Conservation (phyloP, 1,140 invertebrate species). For the Magallana angulata region DNA sequence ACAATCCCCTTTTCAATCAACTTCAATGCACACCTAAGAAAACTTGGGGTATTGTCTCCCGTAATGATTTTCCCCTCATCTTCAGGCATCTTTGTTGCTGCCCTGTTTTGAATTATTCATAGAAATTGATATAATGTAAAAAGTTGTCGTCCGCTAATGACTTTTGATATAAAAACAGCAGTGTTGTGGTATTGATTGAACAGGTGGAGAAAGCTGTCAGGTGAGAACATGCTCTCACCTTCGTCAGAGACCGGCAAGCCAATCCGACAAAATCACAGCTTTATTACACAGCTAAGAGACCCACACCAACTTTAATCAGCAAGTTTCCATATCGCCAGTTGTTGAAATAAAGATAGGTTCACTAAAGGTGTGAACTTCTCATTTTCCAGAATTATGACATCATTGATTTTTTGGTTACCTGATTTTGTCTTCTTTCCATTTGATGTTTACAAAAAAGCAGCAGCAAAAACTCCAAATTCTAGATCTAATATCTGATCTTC, state of each 20-base stretch:
- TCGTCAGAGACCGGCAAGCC: background rate
- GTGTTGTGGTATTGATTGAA: slow-evolving; percentile 18
- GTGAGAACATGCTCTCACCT: slow-evolving; percentile 5
- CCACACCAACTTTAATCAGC: slow-evolving; percentile 9
- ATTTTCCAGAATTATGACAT: background rate
- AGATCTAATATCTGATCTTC: no score
- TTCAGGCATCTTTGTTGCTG: background rate
- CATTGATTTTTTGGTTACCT: background rate
- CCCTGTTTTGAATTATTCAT: slow-evolving; percentile 33
- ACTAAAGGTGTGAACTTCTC: background rate
- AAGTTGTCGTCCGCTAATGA: slow-evolving; percentile 33
- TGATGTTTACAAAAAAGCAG: no score
- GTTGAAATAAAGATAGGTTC: background rate
- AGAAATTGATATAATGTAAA: slow-evolving; percentile 37
- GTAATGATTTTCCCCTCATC: slow-evolving; percentile 20
- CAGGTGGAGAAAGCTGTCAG: slow-evolving; percentile 4
- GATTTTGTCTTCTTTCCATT: no score
- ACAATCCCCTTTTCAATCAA: slow-evolving; percentile 18
- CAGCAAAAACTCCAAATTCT: no score
- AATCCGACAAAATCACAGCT: slow-evolving; percentile 31
- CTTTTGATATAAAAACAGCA: slow-evolving; percentile 34
- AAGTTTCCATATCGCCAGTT: background rate
- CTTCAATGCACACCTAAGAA: slow-evolving; percentile 15
- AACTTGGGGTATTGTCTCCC: background rate
- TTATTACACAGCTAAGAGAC: slow-evolving; percentile 5